Conservation (phyloP, 2,888 invertebrate species). For the Aphodius granarius region DNA sequence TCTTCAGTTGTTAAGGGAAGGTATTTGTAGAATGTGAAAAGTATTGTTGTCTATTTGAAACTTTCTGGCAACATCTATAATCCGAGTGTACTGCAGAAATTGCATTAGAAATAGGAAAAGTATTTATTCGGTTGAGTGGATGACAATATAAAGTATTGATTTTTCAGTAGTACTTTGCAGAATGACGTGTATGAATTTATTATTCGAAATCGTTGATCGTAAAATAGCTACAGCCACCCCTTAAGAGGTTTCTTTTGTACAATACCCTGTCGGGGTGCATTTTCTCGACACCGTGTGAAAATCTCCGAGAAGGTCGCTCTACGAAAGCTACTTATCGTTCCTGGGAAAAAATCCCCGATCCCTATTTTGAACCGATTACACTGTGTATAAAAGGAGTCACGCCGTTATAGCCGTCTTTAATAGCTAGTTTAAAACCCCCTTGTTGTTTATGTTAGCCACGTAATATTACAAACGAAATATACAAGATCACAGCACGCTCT, state of each 20-base stretch:
- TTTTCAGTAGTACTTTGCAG: neutral
- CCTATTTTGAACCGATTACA: neutral
- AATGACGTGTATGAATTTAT: constrained; percentile 8
- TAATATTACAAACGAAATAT: neutral
- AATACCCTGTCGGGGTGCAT: constrained; percentile 3
- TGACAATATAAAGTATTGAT: neutral
- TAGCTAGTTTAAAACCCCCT: neutral
- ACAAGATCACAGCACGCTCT: neutral
- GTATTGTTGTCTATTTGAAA: too few species aligned
- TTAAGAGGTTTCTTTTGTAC: constrained; percentile 10
- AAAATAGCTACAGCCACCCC: constrained; percentile 13
- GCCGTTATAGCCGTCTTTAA: neutral
- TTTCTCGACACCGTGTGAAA: constrained; percentile 1
- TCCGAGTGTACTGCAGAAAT: too few species aligned
- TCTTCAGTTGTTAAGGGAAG: too few species aligned
- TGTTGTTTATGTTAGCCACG: neutral
- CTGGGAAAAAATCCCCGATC: neutral
- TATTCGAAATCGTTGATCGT: constrained; percentile 1
- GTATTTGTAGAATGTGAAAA: too few species aligned
- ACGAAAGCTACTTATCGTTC: constrained; percentile 10
- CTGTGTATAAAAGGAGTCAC: neutral
- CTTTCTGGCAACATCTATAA: too few species aligned
- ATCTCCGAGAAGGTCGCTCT: neutral
- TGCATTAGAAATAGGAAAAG: neutral
- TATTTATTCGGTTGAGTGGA: neutral